These are phyloP conservation scores for Poecilia gillii DNA, from an alignment of 2,797 vertebrate species.

Conservation along the genomic window DNA sequence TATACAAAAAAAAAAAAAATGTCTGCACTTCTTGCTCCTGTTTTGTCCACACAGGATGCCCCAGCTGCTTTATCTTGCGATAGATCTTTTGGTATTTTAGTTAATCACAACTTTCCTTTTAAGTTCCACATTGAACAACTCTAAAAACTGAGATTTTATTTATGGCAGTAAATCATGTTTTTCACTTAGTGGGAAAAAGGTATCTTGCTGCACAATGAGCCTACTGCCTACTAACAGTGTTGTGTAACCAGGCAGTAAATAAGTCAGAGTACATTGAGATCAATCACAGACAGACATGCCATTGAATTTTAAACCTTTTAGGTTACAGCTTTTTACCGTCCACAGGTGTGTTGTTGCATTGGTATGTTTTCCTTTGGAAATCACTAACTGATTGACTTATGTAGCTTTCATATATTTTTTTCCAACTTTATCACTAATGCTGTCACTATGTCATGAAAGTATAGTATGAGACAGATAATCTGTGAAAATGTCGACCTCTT, in stretches of 20 bases:
- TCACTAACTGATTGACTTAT: neutral
- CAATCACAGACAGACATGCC: neutral
- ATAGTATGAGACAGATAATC: no score
- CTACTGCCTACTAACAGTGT: conserved; percentile 6
- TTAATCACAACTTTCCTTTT: neutral
- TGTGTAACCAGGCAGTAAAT: conserved; percentile 63
- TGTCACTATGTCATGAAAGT: no score
- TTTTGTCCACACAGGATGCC: neutral
- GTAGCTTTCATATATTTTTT: no score
- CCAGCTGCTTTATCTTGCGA: neutral
- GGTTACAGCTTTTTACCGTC: neutral
- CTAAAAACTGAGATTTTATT: neutral
- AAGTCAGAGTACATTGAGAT: conserved; percentile 25
- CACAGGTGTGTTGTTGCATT: neutral
- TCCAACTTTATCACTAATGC: no score
- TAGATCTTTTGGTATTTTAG: neutral
- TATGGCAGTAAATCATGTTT: neutral
- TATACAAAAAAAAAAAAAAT: neutral
- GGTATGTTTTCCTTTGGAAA: neutral
- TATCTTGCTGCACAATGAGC: neutral
- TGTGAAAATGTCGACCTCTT: no score
- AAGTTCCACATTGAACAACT: neutral
- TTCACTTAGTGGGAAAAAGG: neutral
- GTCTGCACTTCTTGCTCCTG: neutral
- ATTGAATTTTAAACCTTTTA: neutral